Evolutionary conservation across 2,797 vertebrate species (phyloP).

Genomic region (Gila robusta): DNA sequence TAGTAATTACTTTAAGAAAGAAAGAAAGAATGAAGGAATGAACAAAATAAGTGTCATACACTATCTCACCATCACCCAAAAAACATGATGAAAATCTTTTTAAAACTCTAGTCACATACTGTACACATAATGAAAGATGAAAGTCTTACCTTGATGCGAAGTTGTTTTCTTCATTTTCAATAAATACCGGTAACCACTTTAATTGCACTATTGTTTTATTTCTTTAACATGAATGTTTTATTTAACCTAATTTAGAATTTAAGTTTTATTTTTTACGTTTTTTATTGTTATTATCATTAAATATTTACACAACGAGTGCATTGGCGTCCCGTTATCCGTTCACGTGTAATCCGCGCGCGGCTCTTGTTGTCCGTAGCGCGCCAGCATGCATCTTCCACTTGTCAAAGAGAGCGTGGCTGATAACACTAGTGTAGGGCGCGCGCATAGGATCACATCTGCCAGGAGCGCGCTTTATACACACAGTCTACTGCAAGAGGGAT

Average conservation of each 20-base stretch:
- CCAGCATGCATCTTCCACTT: neutral
- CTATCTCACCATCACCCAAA: neutral
- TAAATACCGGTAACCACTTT: neutral
- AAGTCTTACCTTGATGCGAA: slow-evolving; percentile 36
- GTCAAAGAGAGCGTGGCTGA: neutral
- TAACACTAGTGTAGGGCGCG: neutral
- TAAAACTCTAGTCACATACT: neutral
- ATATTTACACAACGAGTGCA: neutral
- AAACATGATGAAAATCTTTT: neutral
- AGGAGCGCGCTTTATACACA: neutral
- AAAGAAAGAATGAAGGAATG: no score
- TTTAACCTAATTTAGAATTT: neutral
- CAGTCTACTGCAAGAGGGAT: neutral
- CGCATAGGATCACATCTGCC: neutral
- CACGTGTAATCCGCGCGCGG: neutral
- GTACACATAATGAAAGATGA: neutral
- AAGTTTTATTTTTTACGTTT: neutral
- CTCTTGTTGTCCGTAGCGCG: neutral
- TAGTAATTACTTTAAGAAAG: neutral
- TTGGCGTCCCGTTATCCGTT: neutral
- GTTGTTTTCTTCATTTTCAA: slow-evolving; percentile 34
- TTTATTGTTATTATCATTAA: neutral
- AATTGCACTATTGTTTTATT: neutral
- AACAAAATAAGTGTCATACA: no score
- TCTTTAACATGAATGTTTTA: neutral